Conservation (phyloP, 1,140 invertebrate genomes). For the Drosophila elegans region DNA sequence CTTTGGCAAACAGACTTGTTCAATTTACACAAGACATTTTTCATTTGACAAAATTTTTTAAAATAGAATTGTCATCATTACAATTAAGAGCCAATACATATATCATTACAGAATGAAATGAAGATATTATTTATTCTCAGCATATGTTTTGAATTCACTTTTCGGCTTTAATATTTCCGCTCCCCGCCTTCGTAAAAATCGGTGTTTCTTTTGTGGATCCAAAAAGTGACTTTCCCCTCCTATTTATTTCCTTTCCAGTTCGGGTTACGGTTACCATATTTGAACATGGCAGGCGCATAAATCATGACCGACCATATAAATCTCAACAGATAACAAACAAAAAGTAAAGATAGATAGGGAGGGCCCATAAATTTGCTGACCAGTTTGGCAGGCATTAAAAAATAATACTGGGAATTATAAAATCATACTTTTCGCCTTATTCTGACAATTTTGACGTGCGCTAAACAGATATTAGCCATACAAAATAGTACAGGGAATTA, state of each 20-base stretch:
- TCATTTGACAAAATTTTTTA: not conserved
- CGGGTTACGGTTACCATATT: slow-evolving; percentile 30
- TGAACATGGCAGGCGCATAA: slow-evolving; percentile 31
- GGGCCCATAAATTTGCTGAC: slow-evolving; percentile 28
- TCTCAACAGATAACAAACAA: slow-evolving; percentile 26
- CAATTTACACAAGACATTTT: too few relatives aligned
- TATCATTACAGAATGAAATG: slow-evolving; percentile 3
- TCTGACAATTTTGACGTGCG: slow-evolving; percentile 25
- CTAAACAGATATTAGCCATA: slow-evolving; percentile 24
- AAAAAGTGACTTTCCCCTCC: slow-evolving; percentile 24
- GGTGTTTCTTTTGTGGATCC: slow-evolving; percentile 28
- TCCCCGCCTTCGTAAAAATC: slow-evolving; percentile 5
- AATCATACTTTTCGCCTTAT: slow-evolving; percentile 1
- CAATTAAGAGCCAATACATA: slow-evolving; percentile 15
- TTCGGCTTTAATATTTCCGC: slow-evolving; percentile 25
- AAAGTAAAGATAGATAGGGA: slow-evolving; percentile 20
- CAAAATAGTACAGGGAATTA: slow-evolving; percentile 28
- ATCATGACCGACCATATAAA: slow-evolving; percentile 36
- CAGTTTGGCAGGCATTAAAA: slow-evolving; percentile 21
- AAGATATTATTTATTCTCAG: slow-evolving; percentile 15
- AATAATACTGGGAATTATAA: not conserved
- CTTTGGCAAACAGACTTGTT: too few relatives aligned
- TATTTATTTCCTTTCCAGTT: slow-evolving; percentile 23
- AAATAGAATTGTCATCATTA: not conserved
- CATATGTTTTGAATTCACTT: slow-evolving; percentile 21